Conservation (phyloP, 2,113 vertebrate genomes). For the Prionailurus bengalensis region DNA sequence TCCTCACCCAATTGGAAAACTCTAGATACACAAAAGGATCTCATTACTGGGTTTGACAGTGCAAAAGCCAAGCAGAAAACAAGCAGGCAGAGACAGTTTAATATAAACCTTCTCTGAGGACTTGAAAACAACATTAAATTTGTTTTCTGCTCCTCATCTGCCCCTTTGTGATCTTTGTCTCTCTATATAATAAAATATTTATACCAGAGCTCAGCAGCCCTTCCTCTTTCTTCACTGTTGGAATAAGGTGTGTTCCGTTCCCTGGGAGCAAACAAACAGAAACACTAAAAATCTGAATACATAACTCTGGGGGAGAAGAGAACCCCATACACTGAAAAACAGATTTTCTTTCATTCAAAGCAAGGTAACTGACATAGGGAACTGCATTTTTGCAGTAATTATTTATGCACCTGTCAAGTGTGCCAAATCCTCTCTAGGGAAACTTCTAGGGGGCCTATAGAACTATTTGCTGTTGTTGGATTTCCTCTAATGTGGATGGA, state of each 20-base stretch:
- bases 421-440: neutral
- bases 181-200: constrained; percentile 69
- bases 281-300: constrained; percentile 52
- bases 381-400: constrained; percentile 21
- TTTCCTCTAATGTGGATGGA: neutral
- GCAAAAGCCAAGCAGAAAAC: constrained; percentile 41
- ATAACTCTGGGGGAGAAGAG: neutral
- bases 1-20: neutral
- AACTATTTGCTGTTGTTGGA: neutral
- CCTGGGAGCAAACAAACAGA: neutral
- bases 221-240: neutral
- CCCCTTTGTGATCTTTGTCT: constrained; percentile 47
- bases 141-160: constrained; percentile 51
- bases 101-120: constrained; percentile 37
- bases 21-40: neutral
- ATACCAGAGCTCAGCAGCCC: neutral
- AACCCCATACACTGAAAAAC: constrained; percentile 22
- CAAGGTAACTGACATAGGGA: constrained; percentile 11
- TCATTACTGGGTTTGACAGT: neutral
- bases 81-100: constrained; percentile 30
- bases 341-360: constrained; percentile 60
- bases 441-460: constrained; percentile 9
- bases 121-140: constrained; percentile 51
- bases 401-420: neutral
- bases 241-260: neutral